A percentile compares a stretch with the other conserved stretches of the same genome.
Conservation (phyloP, 2,888 invertebrate species). For the Ganaspis brasiliensis region DNA sequence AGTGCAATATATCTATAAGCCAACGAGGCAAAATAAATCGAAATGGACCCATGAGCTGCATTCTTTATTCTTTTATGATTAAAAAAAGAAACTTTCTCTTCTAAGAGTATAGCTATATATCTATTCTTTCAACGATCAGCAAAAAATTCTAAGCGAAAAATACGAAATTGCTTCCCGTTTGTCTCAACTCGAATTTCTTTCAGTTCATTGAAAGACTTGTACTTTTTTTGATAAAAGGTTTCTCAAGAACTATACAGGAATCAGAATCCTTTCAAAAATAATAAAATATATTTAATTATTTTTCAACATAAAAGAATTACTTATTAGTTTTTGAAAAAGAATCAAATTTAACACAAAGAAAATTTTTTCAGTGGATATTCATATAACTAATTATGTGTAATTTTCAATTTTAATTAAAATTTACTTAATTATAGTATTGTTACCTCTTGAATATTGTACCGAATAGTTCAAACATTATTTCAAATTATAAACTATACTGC, state of each 20-base stretch:
- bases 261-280: not conserved
- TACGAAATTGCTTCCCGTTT: conserved; percentile 4
- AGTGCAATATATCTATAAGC: conserved; percentile 39
- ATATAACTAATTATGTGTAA: too few relatives aligned
- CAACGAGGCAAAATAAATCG: conserved; percentile 30
- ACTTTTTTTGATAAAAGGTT: not conserved
- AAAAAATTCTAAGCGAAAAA: not conserved
- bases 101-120: not conserved
- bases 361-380: too few relatives aligned
- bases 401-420: too few relatives aligned
- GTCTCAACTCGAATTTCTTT: not conserved
- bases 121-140: not conserved
- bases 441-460: too few relatives aligned
- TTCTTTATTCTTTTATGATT: conserved; percentile 21
- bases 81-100: not conserved
- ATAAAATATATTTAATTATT: too few relatives aligned
- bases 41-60: conserved; percentile 36
- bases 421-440: too few relatives aligned
- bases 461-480: too few relatives aligned
- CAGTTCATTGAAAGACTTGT: conserved; percentile 14
- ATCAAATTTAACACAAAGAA: too few relatives aligned
- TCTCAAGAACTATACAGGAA: not conserved
- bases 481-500: too few relatives aligned
- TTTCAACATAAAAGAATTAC: too few relatives aligned
- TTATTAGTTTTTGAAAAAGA: too few relatives aligned